A percentile compares a stretch with the other conserved stretches of the same genome.
Evolutionary conservation across 2,113 vertebrate genomes (phyloP).

Genomic region (Neolamprologus hecqui): DNA sequence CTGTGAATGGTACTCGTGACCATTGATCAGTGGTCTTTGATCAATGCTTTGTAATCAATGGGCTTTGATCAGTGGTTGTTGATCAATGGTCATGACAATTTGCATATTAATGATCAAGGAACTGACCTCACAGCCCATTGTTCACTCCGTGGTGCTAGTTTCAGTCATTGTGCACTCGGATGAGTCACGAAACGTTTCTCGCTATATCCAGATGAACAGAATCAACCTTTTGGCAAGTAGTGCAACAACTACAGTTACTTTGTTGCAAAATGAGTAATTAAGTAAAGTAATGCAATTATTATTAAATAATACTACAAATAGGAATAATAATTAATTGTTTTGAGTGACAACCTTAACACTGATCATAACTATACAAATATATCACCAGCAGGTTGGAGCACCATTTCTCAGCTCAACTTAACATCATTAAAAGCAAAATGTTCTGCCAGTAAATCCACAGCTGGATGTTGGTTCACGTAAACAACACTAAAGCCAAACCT

Average conservation of each 20-base stretch:
- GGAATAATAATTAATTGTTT: not conserved
- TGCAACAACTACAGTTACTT: not conserved
- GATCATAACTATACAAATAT: not conserved
- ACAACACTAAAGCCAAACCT: not conserved
- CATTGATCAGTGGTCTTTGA: not conserved
- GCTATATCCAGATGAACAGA: not conserved
- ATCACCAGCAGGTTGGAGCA: not conserved
- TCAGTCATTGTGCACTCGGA: not conserved
- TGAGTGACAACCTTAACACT: not conserved
- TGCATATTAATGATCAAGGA: not conserved
- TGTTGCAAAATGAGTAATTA: not conserved
- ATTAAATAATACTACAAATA: not conserved
- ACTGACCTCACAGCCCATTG: not conserved
- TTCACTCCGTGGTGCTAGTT: not conserved
- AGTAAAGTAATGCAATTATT: not conserved
- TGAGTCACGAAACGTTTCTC: fast-evolving
- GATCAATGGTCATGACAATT: not conserved
- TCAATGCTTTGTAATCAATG: not conserved
- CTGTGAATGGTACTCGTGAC: not conserved
- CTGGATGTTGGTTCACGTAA: not conserved
- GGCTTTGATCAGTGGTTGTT: not conserved
- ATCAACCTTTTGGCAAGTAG: not conserved
- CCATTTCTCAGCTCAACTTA: not conserved
- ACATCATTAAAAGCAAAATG: not conserved
- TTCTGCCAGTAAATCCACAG: not conserved